Evolutionary conservation across 2,888 invertebrate genomes (phyloP), one percentile per base, ranked within the genome.

Genomic region (Phorcus lineatus): DNA sequence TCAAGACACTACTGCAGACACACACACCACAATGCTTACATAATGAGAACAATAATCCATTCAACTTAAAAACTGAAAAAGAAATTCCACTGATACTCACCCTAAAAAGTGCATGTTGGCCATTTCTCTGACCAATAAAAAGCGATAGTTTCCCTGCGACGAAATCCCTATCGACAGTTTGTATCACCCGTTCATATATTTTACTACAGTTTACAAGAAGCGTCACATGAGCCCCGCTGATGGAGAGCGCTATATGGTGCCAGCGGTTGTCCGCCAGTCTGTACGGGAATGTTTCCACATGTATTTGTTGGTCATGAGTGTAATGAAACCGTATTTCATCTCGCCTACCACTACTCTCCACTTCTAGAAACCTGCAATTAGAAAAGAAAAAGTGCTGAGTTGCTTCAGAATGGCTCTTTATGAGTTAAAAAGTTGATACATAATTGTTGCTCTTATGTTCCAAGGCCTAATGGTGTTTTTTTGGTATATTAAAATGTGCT

Each of bases 101-200:
- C 96, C 97, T 97, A 94, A 97, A 97, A 92, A 96, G 95, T 93
- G 96, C 97, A 94, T 97, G 96, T 93, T 96, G 96, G 93, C 95
- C 95, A 94, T 96, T 96, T 92, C 97, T 95, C 94, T 97, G 97
- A 88, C 97, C 97, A 86, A 97, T 94, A 96, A 96, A 97, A 87
- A 97, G 95, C 88, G 86, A 85, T 31, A 88, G 74, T 80, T 84
- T 81, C 76, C 88, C 84, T 83, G 87, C 81, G 74, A 82, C 89
- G 88, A 96, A 95, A 92, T 96, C 96, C 81, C 88, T 86, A 80
- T 96, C 96, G 87, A 96, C 95, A 89, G 94, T 93, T 70, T 90
- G 89, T 90, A 97, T 95, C 89, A 96, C 95, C 91, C 96, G 95
- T 93, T 96, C 96, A 94, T 97, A 97, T 86, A 97, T 95, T 88